phyloP scores from a whole-genome alignment of 2,797 vertebrate genomes.

The Rhadinocentrus ornatus region DNA sequence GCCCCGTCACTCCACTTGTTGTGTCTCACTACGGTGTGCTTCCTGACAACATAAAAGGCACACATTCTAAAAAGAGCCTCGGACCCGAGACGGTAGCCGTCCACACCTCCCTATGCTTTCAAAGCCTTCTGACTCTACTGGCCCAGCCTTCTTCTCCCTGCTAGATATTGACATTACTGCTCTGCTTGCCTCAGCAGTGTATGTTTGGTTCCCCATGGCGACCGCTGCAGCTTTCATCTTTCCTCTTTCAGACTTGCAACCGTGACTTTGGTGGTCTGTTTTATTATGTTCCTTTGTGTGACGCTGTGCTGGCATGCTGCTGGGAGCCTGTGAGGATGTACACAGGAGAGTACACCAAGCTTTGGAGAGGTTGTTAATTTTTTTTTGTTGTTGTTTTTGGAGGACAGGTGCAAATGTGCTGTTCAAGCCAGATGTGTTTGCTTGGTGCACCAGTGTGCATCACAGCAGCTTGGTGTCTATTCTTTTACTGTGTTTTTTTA shows the following conservation, averaged over 20 bases:
- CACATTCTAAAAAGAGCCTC: conserved; percentile 73
- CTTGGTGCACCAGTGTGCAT: conserved; percentile 1
- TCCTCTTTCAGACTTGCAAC: conserved; percentile 56
- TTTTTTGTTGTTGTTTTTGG: conserved; percentile 23
- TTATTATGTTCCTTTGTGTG: conserved; percentile 67
- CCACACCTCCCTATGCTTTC: conserved; percentile 75
- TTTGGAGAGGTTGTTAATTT: conserved; percentile 44
- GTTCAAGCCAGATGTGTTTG: conserved; percentile 23
- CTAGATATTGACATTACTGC: conserved; percentile 72
- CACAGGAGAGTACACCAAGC: conserved; percentile 27
- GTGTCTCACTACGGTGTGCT: conserved; percentile 81
- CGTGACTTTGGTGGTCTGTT: conserved; percentile 75
- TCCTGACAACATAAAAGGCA: conserved; percentile 85
- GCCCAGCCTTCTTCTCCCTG: conserved; percentile 34
- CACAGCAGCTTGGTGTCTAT: conserved; percentile 27
- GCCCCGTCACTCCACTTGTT: conserved; percentile 80
- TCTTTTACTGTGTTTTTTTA: conserved; percentile 36
- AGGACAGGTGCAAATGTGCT: conserved; percentile 43
- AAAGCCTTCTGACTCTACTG: conserved; percentile 48
- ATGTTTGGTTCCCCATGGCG: conserved; percentile 66
- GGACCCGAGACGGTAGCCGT: conserved; percentile 67
- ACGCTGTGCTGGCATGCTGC: conserved; percentile 51
- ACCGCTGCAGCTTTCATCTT: conserved; percentile 72
- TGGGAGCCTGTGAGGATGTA: conserved; percentile 55
- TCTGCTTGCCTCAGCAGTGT: conserved; percentile 51